Evolutionary conservation across 1,140 invertebrate species (phyloP).

Genomic region (Bactericera cockerelli): DNA sequence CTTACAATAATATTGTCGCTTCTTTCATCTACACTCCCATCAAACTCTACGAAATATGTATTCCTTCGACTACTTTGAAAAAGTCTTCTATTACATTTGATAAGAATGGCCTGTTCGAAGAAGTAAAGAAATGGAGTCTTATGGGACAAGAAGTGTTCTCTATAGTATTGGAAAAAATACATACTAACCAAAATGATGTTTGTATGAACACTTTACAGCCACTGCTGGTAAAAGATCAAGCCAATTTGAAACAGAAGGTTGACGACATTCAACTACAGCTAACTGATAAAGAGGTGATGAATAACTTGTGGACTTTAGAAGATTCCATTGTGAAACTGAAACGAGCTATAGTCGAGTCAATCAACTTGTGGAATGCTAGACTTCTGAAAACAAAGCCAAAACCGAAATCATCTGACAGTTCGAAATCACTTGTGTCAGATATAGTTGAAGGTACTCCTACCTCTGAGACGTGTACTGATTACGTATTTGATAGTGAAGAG

Average conservation of each 20-base stretch:
- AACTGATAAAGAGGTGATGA: slow-evolving; percentile 35
- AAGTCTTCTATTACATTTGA: slow-evolving; percentile 36
- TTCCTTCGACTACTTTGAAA: slow-evolving; percentile 45
- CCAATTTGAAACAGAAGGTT: slow-evolving; percentile 51
- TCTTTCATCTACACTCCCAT: slow-evolving; percentile 64
- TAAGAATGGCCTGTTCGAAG: slow-evolving; percentile 40
- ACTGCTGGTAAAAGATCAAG: slow-evolving; percentile 43
- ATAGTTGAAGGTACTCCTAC: slow-evolving; percentile 12
- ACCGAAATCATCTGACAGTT: not conserved
- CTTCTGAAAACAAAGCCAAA: slow-evolving; percentile 25
- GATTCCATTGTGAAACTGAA: slow-evolving; percentile 48
- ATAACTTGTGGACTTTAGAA: slow-evolving; percentile 35
- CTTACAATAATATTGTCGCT: slow-evolving; percentile 65
- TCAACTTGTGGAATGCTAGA: slow-evolving; percentile 47
- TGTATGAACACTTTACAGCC: slow-evolving; percentile 31
- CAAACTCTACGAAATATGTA: slow-evolving; percentile 53
- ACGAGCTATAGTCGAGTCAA: slow-evolving; percentile 42
- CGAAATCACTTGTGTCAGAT: not conserved
- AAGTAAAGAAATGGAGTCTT: slow-evolving; percentile 46
- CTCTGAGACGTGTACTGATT: slow-evolving; percentile 10
- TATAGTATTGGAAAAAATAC: slow-evolving; percentile 30
- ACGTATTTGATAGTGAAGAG: not conserved
- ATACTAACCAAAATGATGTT: not conserved
- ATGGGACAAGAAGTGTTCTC: slow-evolving; percentile 56
- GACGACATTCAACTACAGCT: slow-evolving; percentile 56